Percentiles rank a stretch among this genome's conserved stretches.
These are phyloP conservation scores for Chiloscyllium punctatum DNA, from an alignment of 2,797 vertebrate genomes.

Conservation along the genomic window DNA sequence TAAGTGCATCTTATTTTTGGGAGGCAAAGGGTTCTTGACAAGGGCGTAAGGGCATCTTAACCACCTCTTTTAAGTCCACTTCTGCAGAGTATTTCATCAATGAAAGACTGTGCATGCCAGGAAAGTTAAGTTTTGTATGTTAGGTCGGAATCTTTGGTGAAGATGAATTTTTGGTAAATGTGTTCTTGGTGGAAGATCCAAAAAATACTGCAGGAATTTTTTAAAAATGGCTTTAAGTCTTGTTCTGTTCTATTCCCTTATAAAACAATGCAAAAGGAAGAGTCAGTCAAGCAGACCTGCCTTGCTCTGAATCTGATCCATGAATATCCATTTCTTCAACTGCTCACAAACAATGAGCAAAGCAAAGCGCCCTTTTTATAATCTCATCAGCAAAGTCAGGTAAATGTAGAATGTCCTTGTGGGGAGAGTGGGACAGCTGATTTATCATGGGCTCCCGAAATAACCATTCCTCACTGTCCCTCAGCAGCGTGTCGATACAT, in stretches of 20 bases:
- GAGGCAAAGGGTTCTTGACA: not conserved
- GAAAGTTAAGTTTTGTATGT: not conserved
- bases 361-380: not conserved
- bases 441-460: not conserved
- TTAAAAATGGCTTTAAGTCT: not conserved
- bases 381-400: not conserved
- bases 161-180: not conserved
- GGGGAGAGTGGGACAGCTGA: not conserved
- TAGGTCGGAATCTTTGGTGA: not conserved
- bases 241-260: constrained; percentile 26
- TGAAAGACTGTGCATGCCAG: not conserved
- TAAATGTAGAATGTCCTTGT: not conserved
- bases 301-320: not conserved
- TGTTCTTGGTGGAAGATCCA: not conserved
- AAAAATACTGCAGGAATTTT: not conserved
- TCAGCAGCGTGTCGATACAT: not conserved
- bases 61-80: not conserved
- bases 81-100: not conserved
- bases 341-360: not conserved
- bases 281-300: not conserved
- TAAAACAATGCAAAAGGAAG: not conserved
- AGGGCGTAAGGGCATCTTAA: not conserved
- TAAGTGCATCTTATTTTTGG: not conserved
- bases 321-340: constrained; percentile 5
- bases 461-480: constrained; percentile 20